phyloP scores from a whole-genome alignment of 2,888 invertebrate species.

The Smittia sp. region DNA sequence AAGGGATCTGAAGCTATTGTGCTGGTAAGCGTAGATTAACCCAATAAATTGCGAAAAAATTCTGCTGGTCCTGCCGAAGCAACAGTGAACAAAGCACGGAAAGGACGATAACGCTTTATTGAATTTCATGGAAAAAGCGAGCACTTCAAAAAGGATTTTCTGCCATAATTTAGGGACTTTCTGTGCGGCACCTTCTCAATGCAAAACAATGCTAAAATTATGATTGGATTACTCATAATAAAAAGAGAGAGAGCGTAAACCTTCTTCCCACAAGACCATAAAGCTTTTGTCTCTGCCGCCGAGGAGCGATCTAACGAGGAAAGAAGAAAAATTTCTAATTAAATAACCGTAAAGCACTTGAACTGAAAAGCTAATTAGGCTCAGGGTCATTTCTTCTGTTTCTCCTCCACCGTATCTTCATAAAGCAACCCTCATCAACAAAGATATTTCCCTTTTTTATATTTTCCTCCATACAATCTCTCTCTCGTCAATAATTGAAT shows the following conservation, averaged over 20 bases:
- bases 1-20: not conserved
- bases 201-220: conserved; percentile 35
- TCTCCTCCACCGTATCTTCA: conserved; percentile 5
- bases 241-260: not conserved
- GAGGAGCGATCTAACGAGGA: not conserved
- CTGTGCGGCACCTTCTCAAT: not conserved
- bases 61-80: not conserved
- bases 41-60: not conserved
- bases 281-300: not conserved
- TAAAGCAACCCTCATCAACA: conserved; percentile 34
- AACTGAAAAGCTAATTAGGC: conserved; percentile 39
- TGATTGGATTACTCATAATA: conserved; percentile 30
- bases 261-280: not conserved
- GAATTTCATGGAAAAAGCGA: conserved; percentile 3
- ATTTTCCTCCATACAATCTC: not conserved
- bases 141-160: conserved; percentile 34
- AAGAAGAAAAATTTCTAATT: not conserved
- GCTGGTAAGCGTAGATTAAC: conserved; percentile 12
- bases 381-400: conserved; percentile 28
- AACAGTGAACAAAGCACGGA: not conserved
- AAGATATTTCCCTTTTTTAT: conserved; percentile 23
- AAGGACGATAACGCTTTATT: conserved; percentile 14
- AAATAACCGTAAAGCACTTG: conserved; percentile 25
- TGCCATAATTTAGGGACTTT: conserved; percentile 34
- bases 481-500: conserved; percentile 36